Evolutionary conservation across 2,888 invertebrate genomes (phyloP), one percentile per base, ranked within the genome.

Genomic region (Amorpha juglandis): DNA sequence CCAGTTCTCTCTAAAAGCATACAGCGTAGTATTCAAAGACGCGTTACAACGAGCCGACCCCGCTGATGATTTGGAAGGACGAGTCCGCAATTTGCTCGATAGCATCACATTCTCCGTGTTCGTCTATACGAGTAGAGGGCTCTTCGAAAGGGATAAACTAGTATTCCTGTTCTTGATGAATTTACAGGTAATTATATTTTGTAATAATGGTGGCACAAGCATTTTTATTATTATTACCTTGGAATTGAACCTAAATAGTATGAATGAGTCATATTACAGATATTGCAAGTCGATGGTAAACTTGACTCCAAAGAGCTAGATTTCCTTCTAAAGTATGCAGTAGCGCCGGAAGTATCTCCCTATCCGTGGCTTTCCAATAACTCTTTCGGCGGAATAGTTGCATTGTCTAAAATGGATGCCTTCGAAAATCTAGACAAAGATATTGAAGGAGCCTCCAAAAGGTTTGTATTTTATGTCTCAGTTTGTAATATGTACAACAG

Each of bases 1-100:
- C 88, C 98, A 98, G 87, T 99, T 99, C 91, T 98, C 98, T 0
- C 90, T 99, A 67, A 98, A 98, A 89, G 98, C 98, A 0, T 98
- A 98, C 92, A 97, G 96, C 76, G 96, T 97, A 0, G 98, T 98
- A 4, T 98, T 98, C 87, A 96, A 96, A 76, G 97, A 97, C 73
- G 98, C 98, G 0, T 95, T 99, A 58, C 89, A 92, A 16, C 94
- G 93, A 67, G 96, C 98, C 0, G 94, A 94, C 6, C 88, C 94
- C 0, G 95, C 96, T 0, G 96, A 97, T 0, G 96, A 95, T 1
- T 90, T 98, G 0, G 95, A 95, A 51, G 93, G 94, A 6, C 94
- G 98, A 42, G 97, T 98, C 0, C 77, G 85, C 9, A 96, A 96
- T 82, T 91, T 99, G 14, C 95, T 98, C 65, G 98, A 98, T 77